Evolutionary conservation across 2,113 vertebrate species (phyloP).

Genomic region (Lasiurus cinereus): DNA sequence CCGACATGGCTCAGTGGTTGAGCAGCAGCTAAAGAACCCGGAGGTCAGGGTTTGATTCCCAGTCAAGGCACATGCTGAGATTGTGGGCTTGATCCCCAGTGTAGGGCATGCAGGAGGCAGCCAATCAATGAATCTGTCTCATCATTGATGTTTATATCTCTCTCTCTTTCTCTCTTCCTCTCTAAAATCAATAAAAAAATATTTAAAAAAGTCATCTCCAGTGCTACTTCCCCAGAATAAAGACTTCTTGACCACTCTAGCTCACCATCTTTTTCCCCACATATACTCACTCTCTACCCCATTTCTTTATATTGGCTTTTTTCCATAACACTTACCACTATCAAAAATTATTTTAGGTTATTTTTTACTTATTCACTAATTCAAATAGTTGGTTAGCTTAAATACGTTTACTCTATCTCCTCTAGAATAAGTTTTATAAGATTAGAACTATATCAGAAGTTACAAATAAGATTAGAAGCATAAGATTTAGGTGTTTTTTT

Average conservation of each 20-base stretch:
- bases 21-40: too few species aligned
- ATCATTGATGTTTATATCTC: too few species aligned
- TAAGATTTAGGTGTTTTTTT: neutral
- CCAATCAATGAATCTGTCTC: too few species aligned
- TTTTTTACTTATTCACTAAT: neutral
- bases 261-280: neutral
- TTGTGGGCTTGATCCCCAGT: too few species aligned
- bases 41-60: too few species aligned
- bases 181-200: too few species aligned
- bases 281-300: neutral
- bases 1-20: too few species aligned
- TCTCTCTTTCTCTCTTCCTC: too few species aligned
- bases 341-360: neutral
- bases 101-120: too few species aligned
- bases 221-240: neutral
- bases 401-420: neutral
- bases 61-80: too few species aligned
- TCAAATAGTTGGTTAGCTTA: neutral
- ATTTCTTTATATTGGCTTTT: neutral
- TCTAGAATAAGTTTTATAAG: neutral
- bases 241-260: neutral
- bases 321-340: neutral
- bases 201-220: neutral
- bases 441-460: neutral
- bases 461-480: neutral